A percentile compares a stretch with the other conserved stretches of the same genome.
Evolutionary conservation across 2,797 vertebrate species (phyloP).

Genomic region (Tenualosa thibaudeaui): DNA sequence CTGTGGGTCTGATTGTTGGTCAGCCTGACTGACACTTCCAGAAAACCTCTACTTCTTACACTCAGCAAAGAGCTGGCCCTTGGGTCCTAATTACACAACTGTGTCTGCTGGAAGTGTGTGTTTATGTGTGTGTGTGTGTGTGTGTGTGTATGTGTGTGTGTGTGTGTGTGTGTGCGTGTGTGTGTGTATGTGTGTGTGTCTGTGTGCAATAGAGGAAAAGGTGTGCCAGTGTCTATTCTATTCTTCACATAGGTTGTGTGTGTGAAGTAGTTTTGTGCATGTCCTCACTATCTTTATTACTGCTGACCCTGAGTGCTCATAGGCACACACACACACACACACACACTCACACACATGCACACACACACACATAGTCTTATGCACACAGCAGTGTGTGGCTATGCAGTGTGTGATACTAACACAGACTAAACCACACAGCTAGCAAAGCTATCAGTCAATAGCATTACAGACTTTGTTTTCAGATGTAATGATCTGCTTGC

Average conservation of each 20-base stretch:
- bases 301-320: background rate
- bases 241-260: background rate
- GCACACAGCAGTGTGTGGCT: background rate
- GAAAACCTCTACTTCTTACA: background rate
- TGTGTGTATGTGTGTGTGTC: conserved; percentile 8
- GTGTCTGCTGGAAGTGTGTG: background rate
- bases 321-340: no score
- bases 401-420: background rate
- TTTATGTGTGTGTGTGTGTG: background rate
- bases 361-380: background rate
- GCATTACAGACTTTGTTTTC: background rate
- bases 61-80: background rate
- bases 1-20: background rate
- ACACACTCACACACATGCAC: no score
- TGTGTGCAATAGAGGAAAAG: background rate
- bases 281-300: background rate
- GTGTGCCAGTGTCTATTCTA: background rate
- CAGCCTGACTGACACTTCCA: conserved; percentile 11
- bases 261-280: background rate
- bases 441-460: background rate
- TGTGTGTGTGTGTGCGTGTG: conserved; percentile 1
- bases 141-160: conserved; percentile 6
- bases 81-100: conserved; percentile 18
- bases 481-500: background rate
- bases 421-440: background rate